Conservation (phyloP, 2,888 invertebrate genomes). For the Drosophila fulvimacula region DNA sequence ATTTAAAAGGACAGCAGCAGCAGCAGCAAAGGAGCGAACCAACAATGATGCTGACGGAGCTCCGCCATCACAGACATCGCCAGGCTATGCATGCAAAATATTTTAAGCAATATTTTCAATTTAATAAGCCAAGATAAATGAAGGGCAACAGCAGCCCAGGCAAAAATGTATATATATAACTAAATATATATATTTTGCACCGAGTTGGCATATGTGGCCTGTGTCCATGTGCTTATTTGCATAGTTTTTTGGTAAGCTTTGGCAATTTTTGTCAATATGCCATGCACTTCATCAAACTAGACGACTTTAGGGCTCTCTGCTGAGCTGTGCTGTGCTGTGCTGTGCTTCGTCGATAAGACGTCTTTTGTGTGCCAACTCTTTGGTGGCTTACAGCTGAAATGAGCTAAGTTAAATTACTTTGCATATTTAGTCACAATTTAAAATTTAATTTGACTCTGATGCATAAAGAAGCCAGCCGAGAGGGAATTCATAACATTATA, state of each 20-base stretch:
- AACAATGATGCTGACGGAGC: slow-evolving; percentile 61
- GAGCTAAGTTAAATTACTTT: slow-evolving; percentile 77
- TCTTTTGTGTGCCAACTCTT: slow-evolving; percentile 57
- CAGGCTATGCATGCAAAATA: slow-evolving; percentile 55
- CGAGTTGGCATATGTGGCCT: slow-evolving; percentile 55
- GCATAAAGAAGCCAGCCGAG: slow-evolving; percentile 31
- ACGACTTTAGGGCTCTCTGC: slow-evolving; percentile 27
- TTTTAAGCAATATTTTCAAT: slow-evolving; percentile 77
- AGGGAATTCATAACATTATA: slow-evolving; percentile 10
- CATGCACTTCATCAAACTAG: slow-evolving; percentile 77
- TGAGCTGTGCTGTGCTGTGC: slow-evolving; percentile 26
- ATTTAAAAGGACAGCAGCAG: slow-evolving; percentile 73
- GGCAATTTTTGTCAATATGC: slow-evolving; percentile 66
- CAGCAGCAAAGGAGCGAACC: slow-evolving; percentile 45
- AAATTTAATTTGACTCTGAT: slow-evolving; percentile 40
- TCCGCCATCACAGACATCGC: slow-evolving; percentile 18
- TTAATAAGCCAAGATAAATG: slow-evolving; percentile 81
- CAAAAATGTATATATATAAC: slow-evolving; percentile 1
- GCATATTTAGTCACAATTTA: slow-evolving; percentile 53
- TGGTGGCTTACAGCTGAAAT: slow-evolving; percentile 50
- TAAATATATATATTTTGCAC: slow-evolving; percentile 26
- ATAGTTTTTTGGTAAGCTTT: slow-evolving; percentile 53
- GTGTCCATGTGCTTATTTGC: slow-evolving; percentile 66
- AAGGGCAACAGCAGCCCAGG: slow-evolving; percentile 31
- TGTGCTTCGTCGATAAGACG: slow-evolving; percentile 57